A percentile compares a stretch with the other conserved stretches of the same genome.
Conservation (phyloP, 2,113 vertebrate genomes). For the Equus przewalskii region DNA sequence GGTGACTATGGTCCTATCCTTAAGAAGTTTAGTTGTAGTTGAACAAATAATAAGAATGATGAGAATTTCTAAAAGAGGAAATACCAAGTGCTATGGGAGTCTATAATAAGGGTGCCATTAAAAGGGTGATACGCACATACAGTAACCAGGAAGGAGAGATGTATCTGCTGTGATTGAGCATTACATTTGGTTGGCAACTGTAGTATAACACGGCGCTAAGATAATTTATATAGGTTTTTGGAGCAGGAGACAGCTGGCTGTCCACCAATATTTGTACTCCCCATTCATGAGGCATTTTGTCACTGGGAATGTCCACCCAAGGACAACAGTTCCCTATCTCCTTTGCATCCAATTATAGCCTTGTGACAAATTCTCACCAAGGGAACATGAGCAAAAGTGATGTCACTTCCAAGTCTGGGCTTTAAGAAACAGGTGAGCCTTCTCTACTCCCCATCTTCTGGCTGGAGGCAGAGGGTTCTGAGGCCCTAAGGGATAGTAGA, state of each 20-base stretch:
- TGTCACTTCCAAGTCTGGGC: background rate
- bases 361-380: background rate
- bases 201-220: background rate
- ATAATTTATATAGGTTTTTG: background rate
- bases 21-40: background rate
- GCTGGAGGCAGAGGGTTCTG: background rate
- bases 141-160: background rate
- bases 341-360: background rate
- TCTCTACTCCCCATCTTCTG: background rate
- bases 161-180: background rate
- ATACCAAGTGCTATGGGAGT: background rate
- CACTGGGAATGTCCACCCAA: background rate
- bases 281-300: background rate
- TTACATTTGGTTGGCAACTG: background rate
- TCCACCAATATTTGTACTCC: background rate
- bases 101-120: background rate
- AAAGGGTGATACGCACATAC: background rate
- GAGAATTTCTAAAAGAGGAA: slow-evolving; percentile 14
- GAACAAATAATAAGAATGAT: slow-evolving; percentile 31
- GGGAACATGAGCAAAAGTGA: background rate
- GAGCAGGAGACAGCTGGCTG: background rate
- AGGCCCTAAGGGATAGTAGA: background rate
- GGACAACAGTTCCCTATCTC: background rate
- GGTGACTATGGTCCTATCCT: background rate
- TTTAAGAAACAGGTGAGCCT: background rate